Percentiles rank a stretch among this genome's conserved stretches.
Conservation (phyloP, 2,888 invertebrate species). For the Adela reaumurella region DNA sequence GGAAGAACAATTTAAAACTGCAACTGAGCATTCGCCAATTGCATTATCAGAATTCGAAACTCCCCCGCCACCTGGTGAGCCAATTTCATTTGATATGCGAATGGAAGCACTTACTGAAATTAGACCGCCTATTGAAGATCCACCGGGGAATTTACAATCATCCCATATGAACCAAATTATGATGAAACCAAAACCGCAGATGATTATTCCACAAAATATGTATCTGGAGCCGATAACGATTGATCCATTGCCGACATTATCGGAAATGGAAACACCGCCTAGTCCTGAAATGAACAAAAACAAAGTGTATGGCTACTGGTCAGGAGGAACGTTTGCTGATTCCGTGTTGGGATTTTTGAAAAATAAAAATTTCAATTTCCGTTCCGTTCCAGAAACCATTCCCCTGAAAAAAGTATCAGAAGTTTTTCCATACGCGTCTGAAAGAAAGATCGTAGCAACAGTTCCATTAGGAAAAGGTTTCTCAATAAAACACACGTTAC, state of each 20-base stretch:
- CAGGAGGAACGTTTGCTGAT: slow-evolving; percentile 34
- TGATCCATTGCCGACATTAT: neutral
- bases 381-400: slow-evolving; percentile 27
- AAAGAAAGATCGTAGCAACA: slow-evolving; percentile 26
- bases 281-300: slow-evolving; percentile 21
- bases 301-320: slow-evolving; percentile 39
- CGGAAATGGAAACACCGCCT: slow-evolving; percentile 29
- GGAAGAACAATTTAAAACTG: slow-evolving; percentile 4
- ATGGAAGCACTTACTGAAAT: neutral
- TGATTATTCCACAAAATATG: too few species aligned
- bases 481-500: slow-evolving; percentile 17
- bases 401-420: slow-evolving; percentile 30
- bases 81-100: slow-evolving; percentile 3
- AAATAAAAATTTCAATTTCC: slow-evolving; percentile 26
- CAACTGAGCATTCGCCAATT: slow-evolving; percentile 17
- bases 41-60: slow-evolving; percentile 30
- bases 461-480: slow-evolving; percentile 25
- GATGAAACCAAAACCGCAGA: neutral
- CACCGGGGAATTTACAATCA: slow-evolving; percentile 13
- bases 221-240: too few species aligned
- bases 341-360: slow-evolving; percentile 39
- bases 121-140: neutral
- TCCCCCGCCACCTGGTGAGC: slow-evolving; percentile 22
- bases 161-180: neutral
- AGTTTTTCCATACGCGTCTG: slow-evolving; percentile 31